phyloP scores from a whole-genome alignment of 2,113 vertebrate genomes.

The Motacilla alba region DNA sequence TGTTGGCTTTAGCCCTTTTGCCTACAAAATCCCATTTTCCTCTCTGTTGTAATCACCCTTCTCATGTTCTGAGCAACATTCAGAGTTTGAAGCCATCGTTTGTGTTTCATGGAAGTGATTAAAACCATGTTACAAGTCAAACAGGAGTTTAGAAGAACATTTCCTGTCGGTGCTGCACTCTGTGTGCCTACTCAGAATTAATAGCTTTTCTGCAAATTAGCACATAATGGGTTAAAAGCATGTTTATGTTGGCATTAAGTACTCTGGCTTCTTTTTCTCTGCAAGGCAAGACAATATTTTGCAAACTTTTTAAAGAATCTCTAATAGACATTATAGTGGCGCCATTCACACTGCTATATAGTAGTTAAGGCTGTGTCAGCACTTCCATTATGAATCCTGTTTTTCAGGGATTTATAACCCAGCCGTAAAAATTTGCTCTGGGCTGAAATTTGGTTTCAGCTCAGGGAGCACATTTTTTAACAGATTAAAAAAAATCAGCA shows the following conservation, averaged over 20 bases:
- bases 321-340: conserved; percentile 76
- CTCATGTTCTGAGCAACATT: conserved; percentile 55
- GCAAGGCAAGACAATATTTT: conserved; percentile 73
- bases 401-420: conserved; percentile 76
- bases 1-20: neutral
- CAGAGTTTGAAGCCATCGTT: conserved; percentile 40
- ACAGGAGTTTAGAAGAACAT: conserved; percentile 70
- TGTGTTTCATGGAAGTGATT: conserved; percentile 76
- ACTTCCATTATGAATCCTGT: conserved; percentile 75
- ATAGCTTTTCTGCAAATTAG: conserved; percentile 77
- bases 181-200: conserved; percentile 66
- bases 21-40: conserved; percentile 42
- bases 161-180: conserved; percentile 62
- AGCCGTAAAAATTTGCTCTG: conserved; percentile 76
- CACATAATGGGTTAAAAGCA: conserved; percentile 80
- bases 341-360: conserved; percentile 70
- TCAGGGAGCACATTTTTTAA: conserved; percentile 67
- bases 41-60: conserved; percentile 39
- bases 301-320: conserved; percentile 75
- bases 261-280: conserved; percentile 67
- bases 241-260: conserved; percentile 78
- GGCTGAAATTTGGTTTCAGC: conserved; percentile 75
- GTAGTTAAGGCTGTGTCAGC: conserved; percentile 76
- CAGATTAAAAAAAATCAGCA: conserved; percentile 60
- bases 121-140: conserved; percentile 72